phyloP scores from a whole-genome alignment of 2,113 vertebrate species.

The Megalops atlanticus region DNA sequence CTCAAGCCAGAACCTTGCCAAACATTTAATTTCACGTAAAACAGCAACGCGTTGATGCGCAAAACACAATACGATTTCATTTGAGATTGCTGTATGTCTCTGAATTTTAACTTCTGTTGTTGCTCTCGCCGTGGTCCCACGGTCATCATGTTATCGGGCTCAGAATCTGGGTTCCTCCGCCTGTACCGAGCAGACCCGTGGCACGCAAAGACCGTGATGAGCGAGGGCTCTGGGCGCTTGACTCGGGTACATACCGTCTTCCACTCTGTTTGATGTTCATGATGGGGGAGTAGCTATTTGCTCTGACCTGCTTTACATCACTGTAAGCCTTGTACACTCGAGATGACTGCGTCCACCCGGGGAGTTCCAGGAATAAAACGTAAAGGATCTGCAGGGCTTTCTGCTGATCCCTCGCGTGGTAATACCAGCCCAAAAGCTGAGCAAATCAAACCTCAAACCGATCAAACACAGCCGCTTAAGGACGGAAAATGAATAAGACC shows the following conservation, averaged over 20 bases:
- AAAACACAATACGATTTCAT: too few relatives aligned
- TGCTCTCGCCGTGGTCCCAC: too few relatives aligned
- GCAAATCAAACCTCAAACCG: slow-evolving; percentile 11
- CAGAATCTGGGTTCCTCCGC: neutral
- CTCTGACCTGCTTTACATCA: neutral
- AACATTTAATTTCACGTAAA: too few relatives aligned
- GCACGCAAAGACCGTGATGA: too few relatives aligned
- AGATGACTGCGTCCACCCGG: neutral
- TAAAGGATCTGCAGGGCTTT: neutral
- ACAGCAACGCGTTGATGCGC: too few relatives aligned
- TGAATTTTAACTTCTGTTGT: too few relatives aligned
- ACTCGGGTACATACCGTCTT: neutral
- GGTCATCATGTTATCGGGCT: neutral
- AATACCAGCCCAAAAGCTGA: neutral
- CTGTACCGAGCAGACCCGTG: too few relatives aligned
- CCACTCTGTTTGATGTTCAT: neutral
- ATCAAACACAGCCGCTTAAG: slow-evolving; percentile 16
- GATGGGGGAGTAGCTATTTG: neutral
- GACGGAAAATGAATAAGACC: slow-evolving; percentile 16
- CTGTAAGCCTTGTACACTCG: neutral
- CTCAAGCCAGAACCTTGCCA: too few relatives aligned
- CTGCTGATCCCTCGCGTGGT: neutral
- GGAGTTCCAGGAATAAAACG: neutral
- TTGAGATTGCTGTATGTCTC: too few relatives aligned
- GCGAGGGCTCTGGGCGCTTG: neutral